These are phyloP conservation scores for Ophioninae sp. DNA, from an alignment of 2,888 invertebrate species.

Conservation along the genomic window DNA sequence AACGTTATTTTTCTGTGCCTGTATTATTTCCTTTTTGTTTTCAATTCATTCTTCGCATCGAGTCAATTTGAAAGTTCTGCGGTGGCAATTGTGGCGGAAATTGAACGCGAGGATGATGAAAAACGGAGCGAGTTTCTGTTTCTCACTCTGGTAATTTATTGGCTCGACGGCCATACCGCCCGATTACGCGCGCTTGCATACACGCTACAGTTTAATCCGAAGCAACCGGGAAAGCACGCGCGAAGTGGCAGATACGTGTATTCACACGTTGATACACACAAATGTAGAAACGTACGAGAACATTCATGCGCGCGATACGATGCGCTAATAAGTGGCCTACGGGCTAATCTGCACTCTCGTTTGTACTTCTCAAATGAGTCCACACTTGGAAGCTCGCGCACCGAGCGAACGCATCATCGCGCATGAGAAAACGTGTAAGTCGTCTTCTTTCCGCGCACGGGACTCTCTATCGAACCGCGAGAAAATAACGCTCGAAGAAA, in stretches of 20 bases:
- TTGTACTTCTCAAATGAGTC: conserved; percentile 52
- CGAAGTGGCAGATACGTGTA: background rate
- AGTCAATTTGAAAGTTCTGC: conserved; percentile 46
- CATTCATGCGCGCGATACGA: conserved; percentile 31
- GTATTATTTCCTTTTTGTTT: background rate
- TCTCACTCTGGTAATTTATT: conserved; percentile 57
- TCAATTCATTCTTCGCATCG: background rate
- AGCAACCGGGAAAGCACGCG: background rate
- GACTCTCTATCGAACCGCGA: conserved; percentile 55
- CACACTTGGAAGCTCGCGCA: conserved; percentile 16
- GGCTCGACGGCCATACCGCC: conserved; percentile 53
- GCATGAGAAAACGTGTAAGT: conserved; percentile 30
- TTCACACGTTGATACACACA: background rate
- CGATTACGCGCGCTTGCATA: conserved; percentile 26
- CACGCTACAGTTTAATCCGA: conserved; percentile 41
- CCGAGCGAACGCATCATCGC: conserved; percentile 6
- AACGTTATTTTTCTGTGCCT: background rate
- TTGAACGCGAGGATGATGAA: conserved; percentile 47
- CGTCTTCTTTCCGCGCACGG: conserved; percentile 13
- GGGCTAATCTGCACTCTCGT: conserved; percentile 61
- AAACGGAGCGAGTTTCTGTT: conserved; percentile 46
- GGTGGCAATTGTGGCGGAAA: conserved; percentile 53
- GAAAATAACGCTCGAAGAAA: conserved; percentile 57
- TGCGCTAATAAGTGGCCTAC: conserved; percentile 46
- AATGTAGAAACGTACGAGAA: conserved; percentile 5